Percentiles rank a stretch among this genome's conserved stretches.
These are phyloP conservation scores for Drosophila ogumai DNA, from an alignment of 1,140 invertebrate genomes.

Conservation along the genomic window DNA sequence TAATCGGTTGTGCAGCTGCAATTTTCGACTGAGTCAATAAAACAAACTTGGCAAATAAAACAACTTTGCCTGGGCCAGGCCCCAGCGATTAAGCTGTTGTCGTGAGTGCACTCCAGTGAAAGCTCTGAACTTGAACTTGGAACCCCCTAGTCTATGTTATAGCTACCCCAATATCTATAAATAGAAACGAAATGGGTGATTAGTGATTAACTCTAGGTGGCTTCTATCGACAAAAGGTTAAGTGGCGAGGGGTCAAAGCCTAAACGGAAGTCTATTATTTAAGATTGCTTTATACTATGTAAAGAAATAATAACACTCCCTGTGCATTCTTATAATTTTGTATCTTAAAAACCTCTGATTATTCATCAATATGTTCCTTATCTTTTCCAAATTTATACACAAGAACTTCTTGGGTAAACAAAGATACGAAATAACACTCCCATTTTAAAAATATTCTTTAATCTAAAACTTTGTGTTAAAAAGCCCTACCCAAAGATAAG, in stretches of 20 bases:
- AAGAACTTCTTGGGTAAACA: not conserved
- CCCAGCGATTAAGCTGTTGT: slow-evolving; percentile 3
- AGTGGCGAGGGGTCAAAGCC: slow-evolving; percentile 6
- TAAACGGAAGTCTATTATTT: not conserved
- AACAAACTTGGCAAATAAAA: slow-evolving; percentile 15
- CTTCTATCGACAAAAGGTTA: slow-evolving; percentile 12
- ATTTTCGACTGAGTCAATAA: slow-evolving; percentile 4
- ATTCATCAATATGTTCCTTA: not conserved
- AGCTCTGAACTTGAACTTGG: slow-evolving; percentile 45
- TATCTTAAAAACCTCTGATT: no score
- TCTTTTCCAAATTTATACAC: not conserved
- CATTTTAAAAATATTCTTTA: not conserved
- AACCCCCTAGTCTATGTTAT: not conserved
- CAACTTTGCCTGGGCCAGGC: not conserved
- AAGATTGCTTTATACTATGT: not conserved
- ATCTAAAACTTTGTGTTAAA: not conserved
- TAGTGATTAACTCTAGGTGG: slow-evolving; percentile 9
- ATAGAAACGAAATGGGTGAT: not conserved
- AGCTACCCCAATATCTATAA: slow-evolving; percentile 15
- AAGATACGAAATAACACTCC: not conserved
- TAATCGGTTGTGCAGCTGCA: slow-evolving; percentile 22
- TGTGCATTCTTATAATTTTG: not conserved
- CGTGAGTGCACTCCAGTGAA: slow-evolving; percentile 31
- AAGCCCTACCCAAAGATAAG: not conserved
- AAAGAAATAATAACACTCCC: not conserved